phyloP scores from a whole-genome alignment of 2,113 vertebrate genomes.

The Ophthalmolycus amberensis region DNA sequence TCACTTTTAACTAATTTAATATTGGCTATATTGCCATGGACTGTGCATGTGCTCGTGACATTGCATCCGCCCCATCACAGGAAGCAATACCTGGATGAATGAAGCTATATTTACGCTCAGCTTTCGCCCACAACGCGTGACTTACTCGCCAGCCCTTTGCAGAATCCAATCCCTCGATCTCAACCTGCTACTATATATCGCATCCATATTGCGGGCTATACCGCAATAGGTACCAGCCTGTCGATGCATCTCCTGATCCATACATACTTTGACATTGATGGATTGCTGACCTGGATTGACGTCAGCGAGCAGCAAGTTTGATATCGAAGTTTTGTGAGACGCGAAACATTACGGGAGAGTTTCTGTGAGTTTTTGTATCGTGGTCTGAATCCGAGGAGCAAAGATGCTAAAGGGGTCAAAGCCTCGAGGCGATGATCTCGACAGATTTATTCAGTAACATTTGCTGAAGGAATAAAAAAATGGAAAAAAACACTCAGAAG shows the following conservation, averaged over 20 bases:
- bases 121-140: slow-evolving; percentile 19
- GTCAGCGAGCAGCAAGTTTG: slow-evolving; percentile 65
- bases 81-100: slow-evolving; percentile 9
- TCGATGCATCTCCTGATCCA: slow-evolving; percentile 76
- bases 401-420: slow-evolving; percentile 53
- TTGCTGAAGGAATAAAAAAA: slow-evolving; percentile 6
- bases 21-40: neutral
- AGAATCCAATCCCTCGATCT: slow-evolving; percentile 47
- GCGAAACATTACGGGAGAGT: slow-evolving; percentile 32
- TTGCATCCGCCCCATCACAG: neutral
- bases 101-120: neutral
- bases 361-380: slow-evolving; percentile 20
- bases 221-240: slow-evolving; percentile 66
- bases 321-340: slow-evolving; percentile 59
- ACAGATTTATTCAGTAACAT: slow-evolving; percentile 39
- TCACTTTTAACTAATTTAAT: neutral
- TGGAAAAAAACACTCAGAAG: neutral
- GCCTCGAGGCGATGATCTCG: slow-evolving; percentile 43
- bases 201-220: slow-evolving; percentile 54
- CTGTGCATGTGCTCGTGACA: neutral
- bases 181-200: slow-evolving; percentile 34
- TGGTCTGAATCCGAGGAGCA: slow-evolving; percentile 34
- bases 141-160: slow-evolving; percentile 20
- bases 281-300: slow-evolving; percentile 77
- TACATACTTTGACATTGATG: slow-evolving; percentile 80